Percentiles rank a stretch among this genome's conserved stretches.
These are phyloP conservation scores for Ctenochaetus hawaiiensis DNA, from an alignment of 2,797 vertebrate species.

Conservation along the genomic window DNA sequence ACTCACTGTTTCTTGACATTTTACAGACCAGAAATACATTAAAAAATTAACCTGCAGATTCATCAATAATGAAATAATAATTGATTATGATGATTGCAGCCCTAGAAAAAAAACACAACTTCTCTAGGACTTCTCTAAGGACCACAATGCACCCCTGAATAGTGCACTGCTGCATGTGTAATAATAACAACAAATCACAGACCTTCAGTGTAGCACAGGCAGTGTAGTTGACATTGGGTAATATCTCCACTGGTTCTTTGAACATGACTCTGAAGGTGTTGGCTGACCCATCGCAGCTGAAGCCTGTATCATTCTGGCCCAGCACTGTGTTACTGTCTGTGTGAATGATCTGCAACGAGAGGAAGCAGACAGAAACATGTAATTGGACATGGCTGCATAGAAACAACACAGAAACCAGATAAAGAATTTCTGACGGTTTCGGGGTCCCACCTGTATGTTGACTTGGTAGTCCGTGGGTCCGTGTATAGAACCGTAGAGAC, in stretches of 20 bases:
- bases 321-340: slow-evolving; percentile 96
- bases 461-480: slow-evolving; percentile 99
- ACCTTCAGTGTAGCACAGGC: slow-evolving; percentile 96
- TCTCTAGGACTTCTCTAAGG: too few relatives aligned
- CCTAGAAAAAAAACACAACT: neutral
- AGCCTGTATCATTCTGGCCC: slow-evolving; percentile 97
- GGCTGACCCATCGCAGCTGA: slow-evolving; percentile 96
- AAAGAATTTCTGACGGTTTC: neutral
- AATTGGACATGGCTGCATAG: neutral
- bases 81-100: neutral
- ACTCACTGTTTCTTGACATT: neutral
- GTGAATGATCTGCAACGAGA: slow-evolving; percentile 91
- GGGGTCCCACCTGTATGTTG: slow-evolving; percentile 93
- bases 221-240: slow-evolving; percentile 96
- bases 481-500: slow-evolving; percentile 97
- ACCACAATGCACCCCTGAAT: neutral
- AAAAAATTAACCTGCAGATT: neutral
- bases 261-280: slow-evolving; percentile 99
- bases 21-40: neutral
- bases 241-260: slow-evolving; percentile 96
- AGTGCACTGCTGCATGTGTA: neutral
- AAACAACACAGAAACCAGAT: neutral
- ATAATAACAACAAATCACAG: slow-evolving; percentile 21
- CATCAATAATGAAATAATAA: neutral
- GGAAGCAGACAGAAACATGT: neutral